A percentile compares a stretch with the other conserved stretches of the same genome.
Evolutionary conservation across 1,140 invertebrate genomes (phyloP).

Genomic region (Caerostris extrusa): DNA sequence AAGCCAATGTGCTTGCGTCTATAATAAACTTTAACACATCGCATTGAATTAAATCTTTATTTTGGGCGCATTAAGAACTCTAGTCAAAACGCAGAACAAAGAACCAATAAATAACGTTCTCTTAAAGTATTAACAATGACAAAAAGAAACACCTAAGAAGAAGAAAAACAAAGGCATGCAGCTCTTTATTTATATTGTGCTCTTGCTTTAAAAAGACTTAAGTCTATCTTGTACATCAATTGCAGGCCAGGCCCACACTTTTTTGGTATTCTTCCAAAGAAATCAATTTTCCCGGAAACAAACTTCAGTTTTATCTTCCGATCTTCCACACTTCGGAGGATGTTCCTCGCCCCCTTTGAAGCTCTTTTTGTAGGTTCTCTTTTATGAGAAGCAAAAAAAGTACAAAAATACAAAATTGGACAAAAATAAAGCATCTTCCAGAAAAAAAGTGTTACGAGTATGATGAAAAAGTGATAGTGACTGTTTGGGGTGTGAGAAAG

Average conservation of each 20-base stretch:
- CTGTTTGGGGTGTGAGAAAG: slow-evolving; percentile 33
- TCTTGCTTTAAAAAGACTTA: not conserved
- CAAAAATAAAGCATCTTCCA: not conserved
- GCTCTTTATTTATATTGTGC: not conserved
- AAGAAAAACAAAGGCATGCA: too few species aligned
- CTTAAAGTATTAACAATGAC: too few species aligned
- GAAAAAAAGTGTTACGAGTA: slow-evolving; percentile 2
- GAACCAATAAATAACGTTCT: too few species aligned
- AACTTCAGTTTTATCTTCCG: slow-evolving; percentile 48
- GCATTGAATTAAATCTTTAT: too few species aligned
- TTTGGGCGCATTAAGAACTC: too few species aligned
- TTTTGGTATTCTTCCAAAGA: slow-evolving; percentile 32
- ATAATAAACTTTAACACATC: too few species aligned
- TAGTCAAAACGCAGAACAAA: too few species aligned
- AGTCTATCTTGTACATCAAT: not conserved
- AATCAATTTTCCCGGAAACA: slow-evolving; percentile 44
- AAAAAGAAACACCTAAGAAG: too few species aligned
- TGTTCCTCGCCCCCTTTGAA: slow-evolving; percentile 14
- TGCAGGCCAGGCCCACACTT: not conserved
- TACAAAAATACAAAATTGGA: not conserved
- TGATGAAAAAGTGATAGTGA: slow-evolving; percentile 44
- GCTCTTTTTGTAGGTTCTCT: slow-evolving; percentile 5
- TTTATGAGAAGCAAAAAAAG: not conserved
- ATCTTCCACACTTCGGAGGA: slow-evolving; percentile 14
- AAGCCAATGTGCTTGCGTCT: too few species aligned